Evolutionary conservation across 2,113 vertebrate genomes (phyloP), one percentile per base, ranked within the genome.

Genomic region (Mormoops blainvillei): DNA sequence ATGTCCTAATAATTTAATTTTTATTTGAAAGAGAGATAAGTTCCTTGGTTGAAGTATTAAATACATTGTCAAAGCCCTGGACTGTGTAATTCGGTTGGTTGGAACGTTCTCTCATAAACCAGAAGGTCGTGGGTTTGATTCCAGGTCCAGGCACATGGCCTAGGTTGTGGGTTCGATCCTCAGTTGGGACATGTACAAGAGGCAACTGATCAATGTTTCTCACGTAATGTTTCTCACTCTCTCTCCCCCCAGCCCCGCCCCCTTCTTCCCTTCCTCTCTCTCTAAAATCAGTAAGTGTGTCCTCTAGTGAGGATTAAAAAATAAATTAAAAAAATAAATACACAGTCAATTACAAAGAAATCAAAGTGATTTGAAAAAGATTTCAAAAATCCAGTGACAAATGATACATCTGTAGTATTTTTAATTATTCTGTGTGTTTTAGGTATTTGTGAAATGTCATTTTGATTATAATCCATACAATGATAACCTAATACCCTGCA

Each of bases 401-500:
- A 80, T 96, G 43, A 33, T 89, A 73, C 2, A 81, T 45, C 11
- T 94, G 70, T 88, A 96, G 95, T 63, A n/a, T 94, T 96, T 98
- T 97, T 93, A 89, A 94, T 89, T 97, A 88, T 98, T 89, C 78
- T 97, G 14, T 95, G 68, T 89, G 1, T 98, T 97, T 82, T 98
- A 99, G 99, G 99, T 99, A 95, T 99, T 99, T 98, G 98, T 99
- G 97, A 99, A 99, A 98, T 99, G 99, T 97, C 99, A 99, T 97
- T 99, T 99, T 98, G 99, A 99, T 98, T 99, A 99, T 95, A 99
- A 99, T 98, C 99, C 99, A 15, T 99, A 99, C 94, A 99, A 99
- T 20, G 99, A 99, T 98, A 99, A 99, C 97, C 97, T 99, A 98
- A 99, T 99, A 97, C 99, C 99, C 80, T 99, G 99, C 98, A 99